Percentiles rank a stretch among this genome's conserved stretches.
phyloP scores from a whole-genome alignment of 2,888 invertebrate species.

The Conistra vaccinii region DNA sequence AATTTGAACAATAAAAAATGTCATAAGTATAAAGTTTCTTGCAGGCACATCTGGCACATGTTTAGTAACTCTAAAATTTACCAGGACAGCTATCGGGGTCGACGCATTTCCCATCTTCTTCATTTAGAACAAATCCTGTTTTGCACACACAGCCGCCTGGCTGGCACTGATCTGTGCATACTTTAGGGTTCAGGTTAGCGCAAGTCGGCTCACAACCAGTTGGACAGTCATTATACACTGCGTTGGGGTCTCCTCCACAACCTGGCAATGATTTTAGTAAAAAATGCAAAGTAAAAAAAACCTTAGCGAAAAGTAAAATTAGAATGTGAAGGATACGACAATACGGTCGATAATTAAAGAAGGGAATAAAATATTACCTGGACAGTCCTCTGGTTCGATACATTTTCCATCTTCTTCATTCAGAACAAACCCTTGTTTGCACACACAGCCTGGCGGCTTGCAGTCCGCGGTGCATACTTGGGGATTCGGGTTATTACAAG shows the following conservation, averaged over 20 bases:
- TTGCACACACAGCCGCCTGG: slow-evolving; percentile 35
- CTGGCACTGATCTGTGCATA: background rate
- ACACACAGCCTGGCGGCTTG: slow-evolving; percentile 2
- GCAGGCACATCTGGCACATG: too few relatives aligned
- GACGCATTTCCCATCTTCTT: too few relatives aligned
- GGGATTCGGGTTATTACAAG: background rate
- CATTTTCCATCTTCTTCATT: slow-evolving; percentile 23
- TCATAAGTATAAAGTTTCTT: too few relatives aligned
- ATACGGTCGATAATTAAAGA: background rate
- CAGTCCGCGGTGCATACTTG: background rate
- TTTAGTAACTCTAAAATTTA: too few relatives aligned
- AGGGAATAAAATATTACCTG: slow-evolving; percentile 1
- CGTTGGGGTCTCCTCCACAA: slow-evolving; percentile 22
- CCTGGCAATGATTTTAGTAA: background rate
- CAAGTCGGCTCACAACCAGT: slow-evolving; percentile 36
- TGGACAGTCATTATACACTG: background rate
- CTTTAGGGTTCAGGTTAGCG: background rate
- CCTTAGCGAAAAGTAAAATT: background rate
- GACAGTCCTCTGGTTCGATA: slow-evolving; percentile 2
- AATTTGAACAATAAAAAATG: too few relatives aligned
- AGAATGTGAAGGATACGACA: background rate
- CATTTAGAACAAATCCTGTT: too few relatives aligned
- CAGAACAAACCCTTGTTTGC: background rate
- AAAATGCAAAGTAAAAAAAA: too few relatives aligned
- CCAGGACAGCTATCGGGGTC: too few relatives aligned